Evolutionary conservation across 2,797 vertebrate genomes (phyloP).

Genomic region (Phataginus tricuspis): DNA sequence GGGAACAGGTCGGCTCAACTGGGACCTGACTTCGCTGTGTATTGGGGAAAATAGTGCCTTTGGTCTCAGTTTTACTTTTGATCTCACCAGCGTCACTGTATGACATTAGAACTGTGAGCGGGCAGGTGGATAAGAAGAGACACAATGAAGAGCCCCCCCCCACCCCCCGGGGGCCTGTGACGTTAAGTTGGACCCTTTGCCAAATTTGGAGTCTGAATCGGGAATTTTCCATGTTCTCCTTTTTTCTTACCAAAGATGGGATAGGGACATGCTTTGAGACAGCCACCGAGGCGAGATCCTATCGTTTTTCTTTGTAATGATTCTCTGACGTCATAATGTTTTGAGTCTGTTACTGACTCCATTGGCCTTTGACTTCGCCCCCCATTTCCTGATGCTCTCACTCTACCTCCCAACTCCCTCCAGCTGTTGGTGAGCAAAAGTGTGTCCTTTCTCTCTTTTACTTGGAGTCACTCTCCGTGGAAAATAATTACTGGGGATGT

Average conservation of each 20-base stretch:
- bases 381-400: not conserved
- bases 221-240: not conserved
- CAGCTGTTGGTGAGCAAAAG: not conserved
- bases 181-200: fast-evolving
- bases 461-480: not conserved
- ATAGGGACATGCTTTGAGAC: not conserved
- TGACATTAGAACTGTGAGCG: not conserved
- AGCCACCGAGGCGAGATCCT: not conserved
- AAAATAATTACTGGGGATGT: not conserved
- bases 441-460: not conserved
- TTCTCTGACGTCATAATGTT: not conserved
- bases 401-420: not conserved
- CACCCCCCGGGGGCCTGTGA: too few relatives aligned
- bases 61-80: not conserved
- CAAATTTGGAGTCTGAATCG: not conserved
- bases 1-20: fast-evolving
- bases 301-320: not conserved
- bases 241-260: too few relatives aligned
- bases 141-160: not conserved
- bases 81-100: not conserved
- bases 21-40: not conserved
- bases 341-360: not conserved
- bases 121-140: fast-evolving
- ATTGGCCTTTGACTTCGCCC: not conserved
- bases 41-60: not conserved